Conservation (phyloP, 2,888 invertebrate species). For the Margaritifera margaritifera region DNA sequence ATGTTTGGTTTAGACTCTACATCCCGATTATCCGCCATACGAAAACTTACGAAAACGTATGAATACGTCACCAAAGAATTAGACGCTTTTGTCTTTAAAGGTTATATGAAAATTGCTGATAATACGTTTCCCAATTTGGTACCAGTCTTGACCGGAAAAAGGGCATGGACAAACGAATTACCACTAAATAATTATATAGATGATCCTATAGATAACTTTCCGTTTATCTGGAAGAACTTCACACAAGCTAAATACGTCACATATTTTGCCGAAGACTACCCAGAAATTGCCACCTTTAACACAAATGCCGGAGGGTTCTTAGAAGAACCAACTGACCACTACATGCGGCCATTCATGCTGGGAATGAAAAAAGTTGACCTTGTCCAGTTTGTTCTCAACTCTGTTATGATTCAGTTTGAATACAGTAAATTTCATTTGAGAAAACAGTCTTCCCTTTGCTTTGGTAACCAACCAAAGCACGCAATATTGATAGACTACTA, state of each 20-base stretch:
- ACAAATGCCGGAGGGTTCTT: constrained; percentile 34
- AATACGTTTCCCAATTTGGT: constrained; percentile 51
- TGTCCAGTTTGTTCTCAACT: constrained; percentile 28
- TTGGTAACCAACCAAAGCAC: constrained; percentile 80
- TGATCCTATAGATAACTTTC: constrained; percentile 27
- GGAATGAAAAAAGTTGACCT: constrained; percentile 37
- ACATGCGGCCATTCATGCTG: constrained; percentile 47
- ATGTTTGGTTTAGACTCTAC: constrained; percentile 47
- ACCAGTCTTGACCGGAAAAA: constrained; percentile 46
- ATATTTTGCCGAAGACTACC: constrained; percentile 44
- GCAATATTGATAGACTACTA: constrained; percentile 71
- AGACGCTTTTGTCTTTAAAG: constrained; percentile 40
- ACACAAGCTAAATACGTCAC: constrained; percentile 35
- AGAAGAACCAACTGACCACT: constrained; percentile 43
- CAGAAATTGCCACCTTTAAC: constrained; percentile 38
- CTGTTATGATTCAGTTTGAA: constrained; percentile 35
- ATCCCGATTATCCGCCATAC: constrained; percentile 43
- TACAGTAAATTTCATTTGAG: constrained; percentile 38
- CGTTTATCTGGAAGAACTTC: constrained; percentile 45
- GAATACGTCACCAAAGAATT: constrained; percentile 41
- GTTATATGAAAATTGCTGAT: constrained; percentile 50
- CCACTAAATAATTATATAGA: constrained; percentile 23
- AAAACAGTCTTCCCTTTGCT: constrained; percentile 74
- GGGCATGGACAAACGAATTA: constrained; percentile 30
- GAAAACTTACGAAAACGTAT: constrained; percentile 48